Percentiles rank a stretch among this genome's conserved stretches.
phyloP scores from a whole-genome alignment of 2,888 invertebrate species.

The Erebia aethiops region DNA sequence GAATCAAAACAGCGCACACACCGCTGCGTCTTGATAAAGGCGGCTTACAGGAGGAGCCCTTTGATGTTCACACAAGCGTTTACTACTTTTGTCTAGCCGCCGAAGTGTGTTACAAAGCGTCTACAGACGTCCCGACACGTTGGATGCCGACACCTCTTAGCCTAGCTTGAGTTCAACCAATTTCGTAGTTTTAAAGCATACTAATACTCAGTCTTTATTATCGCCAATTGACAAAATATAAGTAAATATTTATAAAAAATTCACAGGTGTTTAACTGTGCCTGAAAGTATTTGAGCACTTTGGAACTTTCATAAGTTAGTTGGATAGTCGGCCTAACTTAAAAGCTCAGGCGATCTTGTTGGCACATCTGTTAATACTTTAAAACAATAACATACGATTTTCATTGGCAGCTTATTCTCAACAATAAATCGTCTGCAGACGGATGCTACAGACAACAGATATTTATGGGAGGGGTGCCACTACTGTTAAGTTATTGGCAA shows the following conservation, averaged over 20 bases:
- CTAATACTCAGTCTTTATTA: too few species aligned
- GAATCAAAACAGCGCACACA: constrained; percentile 14
- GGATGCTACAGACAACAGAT: constrained; percentile 1
- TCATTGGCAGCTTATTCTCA: constrained; percentile 24
- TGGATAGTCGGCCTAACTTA: background rate
- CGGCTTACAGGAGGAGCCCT: constrained; percentile 23
- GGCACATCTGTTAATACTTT: background rate
- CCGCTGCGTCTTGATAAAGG: constrained; percentile 22
- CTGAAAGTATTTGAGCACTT: too few species aligned
- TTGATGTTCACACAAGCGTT: constrained; percentile 27
- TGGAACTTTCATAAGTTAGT: background rate
- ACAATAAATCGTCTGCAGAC: constrained; percentile 23
- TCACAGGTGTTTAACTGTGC: too few species aligned
- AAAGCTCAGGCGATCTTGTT: background rate
- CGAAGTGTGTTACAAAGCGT: background rate
- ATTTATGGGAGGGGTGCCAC: constrained; percentile 11
- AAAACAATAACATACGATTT: constrained; percentile 14
- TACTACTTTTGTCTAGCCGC: constrained; percentile 17
- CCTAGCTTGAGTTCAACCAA: too few species aligned
- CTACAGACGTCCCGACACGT: background rate
- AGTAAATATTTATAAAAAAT: too few species aligned
- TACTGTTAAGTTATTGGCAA: background rate
- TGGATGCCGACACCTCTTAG: too few species aligned
- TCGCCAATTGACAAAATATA: too few species aligned
- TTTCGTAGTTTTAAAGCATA: too few species aligned